Percentiles rank a stretch among this genome's conserved stretches.
phyloP scores from a whole-genome alignment of 1,140 invertebrate species.

The Heliothis virescens region DNA sequence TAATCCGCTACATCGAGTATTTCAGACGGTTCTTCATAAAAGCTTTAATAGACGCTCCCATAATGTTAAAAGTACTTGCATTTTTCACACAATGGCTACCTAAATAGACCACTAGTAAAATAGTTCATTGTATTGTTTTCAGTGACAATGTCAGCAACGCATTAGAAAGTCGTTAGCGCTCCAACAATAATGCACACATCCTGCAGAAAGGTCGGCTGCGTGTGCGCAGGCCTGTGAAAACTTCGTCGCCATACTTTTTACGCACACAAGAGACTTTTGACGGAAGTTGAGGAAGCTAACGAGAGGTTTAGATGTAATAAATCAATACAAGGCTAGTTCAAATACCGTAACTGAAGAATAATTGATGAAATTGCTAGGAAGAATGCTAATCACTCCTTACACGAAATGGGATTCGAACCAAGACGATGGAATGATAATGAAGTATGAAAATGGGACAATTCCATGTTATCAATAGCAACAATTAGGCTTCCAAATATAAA shows the following conservation, averaged over 20 bases:
- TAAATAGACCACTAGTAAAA: background rate
- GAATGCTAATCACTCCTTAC: background rate
- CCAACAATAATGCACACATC: constrained; percentile 13
- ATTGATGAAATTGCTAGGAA: background rate
- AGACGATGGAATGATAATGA: too few species aligned
- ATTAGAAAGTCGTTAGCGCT: constrained; percentile 26
- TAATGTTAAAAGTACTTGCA: too few species aligned
- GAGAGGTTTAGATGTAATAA: too few species aligned
- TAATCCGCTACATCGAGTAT: too few species aligned
- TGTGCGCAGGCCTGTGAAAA: background rate
- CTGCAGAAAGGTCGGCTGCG: constrained; percentile 16
- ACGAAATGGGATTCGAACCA: background rate
- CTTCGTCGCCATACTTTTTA: background rate
- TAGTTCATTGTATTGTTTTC: constrained; percentile 8
- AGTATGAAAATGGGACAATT: too few species aligned
- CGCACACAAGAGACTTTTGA: too few species aligned
- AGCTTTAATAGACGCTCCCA: too few species aligned
- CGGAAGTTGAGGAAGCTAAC: too few species aligned
- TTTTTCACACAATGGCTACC: background rate
- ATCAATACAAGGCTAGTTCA: too few species aligned
- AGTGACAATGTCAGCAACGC: background rate
- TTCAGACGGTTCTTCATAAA: too few species aligned
- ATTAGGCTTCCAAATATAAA: background rate
- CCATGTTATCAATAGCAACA: background rate
- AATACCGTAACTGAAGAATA: too few species aligned